Conservation (phyloP, 2,888 invertebrate genomes). For the Bombylius major region DNA sequence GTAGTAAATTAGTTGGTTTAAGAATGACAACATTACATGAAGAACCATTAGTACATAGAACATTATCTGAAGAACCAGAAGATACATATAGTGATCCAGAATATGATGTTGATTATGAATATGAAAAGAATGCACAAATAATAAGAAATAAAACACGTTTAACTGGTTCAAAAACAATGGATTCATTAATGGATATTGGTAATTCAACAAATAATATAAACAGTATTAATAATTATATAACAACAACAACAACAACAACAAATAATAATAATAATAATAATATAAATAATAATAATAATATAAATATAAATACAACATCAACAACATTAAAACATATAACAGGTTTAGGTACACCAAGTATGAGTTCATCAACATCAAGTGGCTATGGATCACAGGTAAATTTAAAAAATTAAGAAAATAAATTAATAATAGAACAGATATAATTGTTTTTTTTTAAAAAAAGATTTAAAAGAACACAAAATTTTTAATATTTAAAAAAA, state of each 20-base stretch:
- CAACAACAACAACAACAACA: slow-evolving; percentile 9
- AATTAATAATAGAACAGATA: neutral
- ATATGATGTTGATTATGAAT: slow-evolving; percentile 34
- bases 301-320: slow-evolving; percentile 1
- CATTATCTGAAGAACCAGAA: slow-evolving; percentile 37
- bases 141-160: slow-evolving; percentile 34
- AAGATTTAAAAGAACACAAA: no score
- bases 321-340: slow-evolving; percentile 35
- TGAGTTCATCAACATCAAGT: slow-evolving; percentile 61
- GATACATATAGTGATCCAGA: slow-evolving; percentile 38
- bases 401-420: neutral
- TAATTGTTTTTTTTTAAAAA: neutral
- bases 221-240: slow-evolving; percentile 2
- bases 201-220: slow-evolving; percentile 30
- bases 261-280: no score
- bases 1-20: slow-evolving; percentile 62
- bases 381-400: slow-evolving; percentile 51
- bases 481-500: no score
- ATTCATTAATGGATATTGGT: slow-evolving; percentile 69
- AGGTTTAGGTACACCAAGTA: slow-evolving; percentile 42
- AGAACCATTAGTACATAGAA: slow-evolving; percentile 49
- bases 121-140: slow-evolving; percentile 29
- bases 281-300: slow-evolving; percentile 9
- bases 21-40: slow-evolving; percentile 89
- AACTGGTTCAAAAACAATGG: slow-evolving; percentile 71